These are phyloP conservation scores for Fukomys damarensis DNA, from an alignment of 2,113 vertebrate genomes.

Conservation along the genomic window DNA sequence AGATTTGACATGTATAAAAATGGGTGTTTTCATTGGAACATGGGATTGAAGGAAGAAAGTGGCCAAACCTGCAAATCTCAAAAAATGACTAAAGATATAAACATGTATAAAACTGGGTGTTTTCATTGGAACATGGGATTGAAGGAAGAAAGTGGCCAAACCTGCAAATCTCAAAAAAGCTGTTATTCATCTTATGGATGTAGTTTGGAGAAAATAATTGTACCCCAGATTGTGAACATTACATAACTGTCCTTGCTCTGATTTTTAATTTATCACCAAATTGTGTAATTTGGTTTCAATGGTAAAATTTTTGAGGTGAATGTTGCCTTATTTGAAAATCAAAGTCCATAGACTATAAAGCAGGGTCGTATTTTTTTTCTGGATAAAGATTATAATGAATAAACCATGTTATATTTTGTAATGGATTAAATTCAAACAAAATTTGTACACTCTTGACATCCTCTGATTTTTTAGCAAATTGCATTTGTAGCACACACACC, in stretches of 20 bases:
- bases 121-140: background rate
- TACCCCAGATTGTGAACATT: background rate
- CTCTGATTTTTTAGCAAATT: conserved; percentile 46
- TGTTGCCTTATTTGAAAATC: background rate
- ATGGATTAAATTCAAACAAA: conserved; percentile 37
- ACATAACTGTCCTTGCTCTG: background rate
- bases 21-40: background rate
- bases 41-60: background rate
- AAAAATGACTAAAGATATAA: too few species aligned
- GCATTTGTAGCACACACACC: conserved; percentile 63
- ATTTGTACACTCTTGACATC: background rate
- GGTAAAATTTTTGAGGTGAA: background rate
- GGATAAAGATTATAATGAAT: background rate
- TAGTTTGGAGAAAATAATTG: background rate
- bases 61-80: background rate
- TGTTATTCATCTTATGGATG: background rate
- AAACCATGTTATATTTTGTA: background rate
- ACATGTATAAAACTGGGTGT: background rate
- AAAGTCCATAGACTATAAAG: background rate
- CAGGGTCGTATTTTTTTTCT: background rate
- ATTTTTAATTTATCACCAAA: background rate
- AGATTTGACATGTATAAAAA: background rate
- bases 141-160: background rate
- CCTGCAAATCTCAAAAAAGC: background rate
- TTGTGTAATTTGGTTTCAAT: background rate